A percentile compares a stretch with the other conserved stretches of the same genome.
phyloP scores from a whole-genome alignment of 1,140 invertebrate genomes.

The Saccostrea glomerata region DNA sequence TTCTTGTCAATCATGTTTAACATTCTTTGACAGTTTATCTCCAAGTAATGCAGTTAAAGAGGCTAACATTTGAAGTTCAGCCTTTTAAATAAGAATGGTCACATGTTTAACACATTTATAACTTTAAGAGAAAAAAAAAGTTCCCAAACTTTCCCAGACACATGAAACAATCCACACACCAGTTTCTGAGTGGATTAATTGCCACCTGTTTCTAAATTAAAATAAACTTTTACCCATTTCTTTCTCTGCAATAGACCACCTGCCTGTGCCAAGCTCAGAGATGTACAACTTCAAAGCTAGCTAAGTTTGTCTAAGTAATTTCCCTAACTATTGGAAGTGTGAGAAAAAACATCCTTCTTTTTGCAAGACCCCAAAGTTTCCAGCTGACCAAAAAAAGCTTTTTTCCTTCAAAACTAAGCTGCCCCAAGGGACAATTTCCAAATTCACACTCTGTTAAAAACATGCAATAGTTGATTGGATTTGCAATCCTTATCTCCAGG shows the following conservation, averaged over 20 bases:
- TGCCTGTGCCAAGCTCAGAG: conserved; percentile 27
- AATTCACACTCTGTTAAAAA: conserved; percentile 13
- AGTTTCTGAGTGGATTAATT: conserved; percentile 28
- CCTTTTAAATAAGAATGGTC: conserved; percentile 1
- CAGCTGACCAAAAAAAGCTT: conserved; percentile 24
- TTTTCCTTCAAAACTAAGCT: neutral
- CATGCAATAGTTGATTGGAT: conserved; percentile 28
- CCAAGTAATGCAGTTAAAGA: neutral
- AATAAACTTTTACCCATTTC: conserved; percentile 17
- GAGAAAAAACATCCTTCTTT: conserved; percentile 23
- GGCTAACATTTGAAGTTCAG: neutral
- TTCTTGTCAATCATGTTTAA: neutral
- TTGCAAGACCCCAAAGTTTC: neutral
- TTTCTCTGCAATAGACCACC: conserved; percentile 29
- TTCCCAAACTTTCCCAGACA: conserved; percentile 33
- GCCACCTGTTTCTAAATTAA: neutral
- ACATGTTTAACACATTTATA: conserved; percentile 26
- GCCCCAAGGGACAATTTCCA: conserved; percentile 12
- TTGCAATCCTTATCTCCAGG: neutral
- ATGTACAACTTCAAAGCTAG: conserved; percentile 30
- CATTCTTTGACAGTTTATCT: neutral
- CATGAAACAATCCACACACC: conserved; percentile 24
- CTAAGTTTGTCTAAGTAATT: conserved; percentile 12
- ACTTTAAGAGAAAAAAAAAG: neutral
- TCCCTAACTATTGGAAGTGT: neutral